These are phyloP conservation scores for Malurus elegans DNA, from an alignment of 2,113 vertebrate species.

Conservation along the genomic window DNA sequence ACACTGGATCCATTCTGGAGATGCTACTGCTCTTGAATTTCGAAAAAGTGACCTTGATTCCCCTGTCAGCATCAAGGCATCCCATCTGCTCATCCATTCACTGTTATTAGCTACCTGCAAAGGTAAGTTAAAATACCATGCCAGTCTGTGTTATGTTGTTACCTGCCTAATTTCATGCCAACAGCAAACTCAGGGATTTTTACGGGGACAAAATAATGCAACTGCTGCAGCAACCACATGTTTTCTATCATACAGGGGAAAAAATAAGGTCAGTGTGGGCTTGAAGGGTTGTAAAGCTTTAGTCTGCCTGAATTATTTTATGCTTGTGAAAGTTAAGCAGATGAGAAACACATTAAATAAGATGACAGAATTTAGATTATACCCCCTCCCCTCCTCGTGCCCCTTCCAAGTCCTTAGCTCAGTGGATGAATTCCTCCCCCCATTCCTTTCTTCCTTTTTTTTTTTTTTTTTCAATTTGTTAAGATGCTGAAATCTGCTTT, in stretches of 20 bases:
- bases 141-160: background rate
- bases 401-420: conserved; percentile 50
- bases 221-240: conserved; percentile 55
- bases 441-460: background rate
- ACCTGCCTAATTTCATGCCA: background rate
- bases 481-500: conserved; percentile 84
- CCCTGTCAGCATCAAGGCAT: background rate
- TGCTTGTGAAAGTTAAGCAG: conserved; percentile 76
- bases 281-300: conserved; percentile 66
- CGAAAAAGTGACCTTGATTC: background rate
- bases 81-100: background rate
- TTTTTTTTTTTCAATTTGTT: conserved; percentile 74
- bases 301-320: conserved; percentile 71
- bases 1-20: background rate
- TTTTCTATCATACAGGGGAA: conserved; percentile 9
- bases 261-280: conserved; percentile 64
- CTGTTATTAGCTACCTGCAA: background rate
- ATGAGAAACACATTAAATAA: conserved; percentile 75
- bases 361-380: conserved; percentile 73
- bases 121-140: background rate
- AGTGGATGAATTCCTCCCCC: conserved; percentile 41
- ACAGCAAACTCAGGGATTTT: background rate
- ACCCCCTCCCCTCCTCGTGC: background rate
- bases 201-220: conserved; percentile 32
- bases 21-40: background rate